phyloP scores from a whole-genome alignment of 2,113 vertebrate genomes.

The Vulpes vulpes region DNA sequence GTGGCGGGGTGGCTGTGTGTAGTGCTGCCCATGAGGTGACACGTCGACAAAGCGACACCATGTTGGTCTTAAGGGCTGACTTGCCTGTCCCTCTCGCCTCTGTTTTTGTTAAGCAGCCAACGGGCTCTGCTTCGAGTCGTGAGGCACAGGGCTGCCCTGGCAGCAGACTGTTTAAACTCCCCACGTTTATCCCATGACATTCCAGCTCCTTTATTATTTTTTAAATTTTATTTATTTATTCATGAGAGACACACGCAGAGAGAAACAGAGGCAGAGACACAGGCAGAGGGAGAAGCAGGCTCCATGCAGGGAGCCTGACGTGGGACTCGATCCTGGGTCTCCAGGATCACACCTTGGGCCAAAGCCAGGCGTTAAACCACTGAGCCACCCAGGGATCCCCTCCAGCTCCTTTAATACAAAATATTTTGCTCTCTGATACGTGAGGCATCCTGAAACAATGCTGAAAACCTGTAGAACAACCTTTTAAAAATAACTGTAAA shows the following conservation, averaged over 20 bases:
- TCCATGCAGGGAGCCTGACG: no score
- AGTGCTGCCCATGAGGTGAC: neutral
- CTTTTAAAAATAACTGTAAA: conserved; percentile 40
- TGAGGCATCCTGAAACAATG: neutral
- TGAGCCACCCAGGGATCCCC: no score
- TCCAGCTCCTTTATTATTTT: neutral
- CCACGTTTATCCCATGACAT: neutral
- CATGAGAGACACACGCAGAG: no score
- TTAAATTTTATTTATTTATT: no score
- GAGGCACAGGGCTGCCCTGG: neutral
- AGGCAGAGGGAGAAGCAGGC: no score
- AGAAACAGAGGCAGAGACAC: no score
- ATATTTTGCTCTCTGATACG: conserved; percentile 40
- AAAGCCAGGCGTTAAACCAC: no score
- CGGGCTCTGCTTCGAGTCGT: neutral
- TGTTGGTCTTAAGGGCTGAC: neutral
- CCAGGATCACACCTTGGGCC: no score
- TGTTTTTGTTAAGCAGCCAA: neutral
- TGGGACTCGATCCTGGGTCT: no score
- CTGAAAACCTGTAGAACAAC: neutral
- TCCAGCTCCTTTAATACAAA: neutral
- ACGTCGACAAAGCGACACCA: neutral
- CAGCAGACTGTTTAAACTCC: neutral
- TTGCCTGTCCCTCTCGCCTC: neutral
- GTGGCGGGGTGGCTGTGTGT: no score